These are phyloP conservation scores for Pygoscelis antarcticus DNA, from an alignment of 2,113 vertebrate genomes.

Conservation along the genomic window DNA sequence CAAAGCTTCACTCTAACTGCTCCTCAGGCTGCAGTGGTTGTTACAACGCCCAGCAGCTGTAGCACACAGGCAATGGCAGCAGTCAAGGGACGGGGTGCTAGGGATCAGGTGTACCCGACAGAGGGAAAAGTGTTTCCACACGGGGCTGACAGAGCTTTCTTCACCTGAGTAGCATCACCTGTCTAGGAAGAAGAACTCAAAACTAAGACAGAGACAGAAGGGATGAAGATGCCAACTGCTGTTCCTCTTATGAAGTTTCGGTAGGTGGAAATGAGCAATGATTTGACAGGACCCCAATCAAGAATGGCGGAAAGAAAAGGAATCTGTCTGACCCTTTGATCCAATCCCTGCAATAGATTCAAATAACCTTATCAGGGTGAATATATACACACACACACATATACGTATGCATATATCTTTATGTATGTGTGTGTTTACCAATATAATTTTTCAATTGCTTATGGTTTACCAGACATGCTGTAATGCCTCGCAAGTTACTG, in stretches of 20 bases:
- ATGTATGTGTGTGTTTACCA: neutral
- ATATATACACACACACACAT: neutral
- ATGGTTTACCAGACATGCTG: neutral
- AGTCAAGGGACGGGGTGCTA: rapidly evolving
- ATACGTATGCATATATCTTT: neutral
- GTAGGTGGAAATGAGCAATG: neutral
- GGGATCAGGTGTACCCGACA: neutral
- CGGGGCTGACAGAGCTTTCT: neutral
- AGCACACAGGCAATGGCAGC: neutral
- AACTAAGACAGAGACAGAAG: neutral
- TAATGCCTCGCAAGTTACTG: neutral
- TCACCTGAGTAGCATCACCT: neutral
- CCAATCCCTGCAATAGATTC: neutral
- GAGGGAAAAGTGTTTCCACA: neutral
- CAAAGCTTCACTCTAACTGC: neutral
- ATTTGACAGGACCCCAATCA: neutral
- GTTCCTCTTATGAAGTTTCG: neutral
- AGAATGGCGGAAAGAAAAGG: neutral
- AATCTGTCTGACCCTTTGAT: neutral
- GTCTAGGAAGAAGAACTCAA: neutral
- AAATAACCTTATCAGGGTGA: rapidly evolving
- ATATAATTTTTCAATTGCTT: neutral
- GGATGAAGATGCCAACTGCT: neutral
- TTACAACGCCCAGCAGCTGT: neutral
- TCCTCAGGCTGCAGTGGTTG: neutral